Percentiles rank a stretch among this genome's conserved stretches.
These are phyloP conservation scores for Nannospalax galili DNA, from an alignment of 2,113 vertebrate genomes.

Conservation along the genomic window DNA sequence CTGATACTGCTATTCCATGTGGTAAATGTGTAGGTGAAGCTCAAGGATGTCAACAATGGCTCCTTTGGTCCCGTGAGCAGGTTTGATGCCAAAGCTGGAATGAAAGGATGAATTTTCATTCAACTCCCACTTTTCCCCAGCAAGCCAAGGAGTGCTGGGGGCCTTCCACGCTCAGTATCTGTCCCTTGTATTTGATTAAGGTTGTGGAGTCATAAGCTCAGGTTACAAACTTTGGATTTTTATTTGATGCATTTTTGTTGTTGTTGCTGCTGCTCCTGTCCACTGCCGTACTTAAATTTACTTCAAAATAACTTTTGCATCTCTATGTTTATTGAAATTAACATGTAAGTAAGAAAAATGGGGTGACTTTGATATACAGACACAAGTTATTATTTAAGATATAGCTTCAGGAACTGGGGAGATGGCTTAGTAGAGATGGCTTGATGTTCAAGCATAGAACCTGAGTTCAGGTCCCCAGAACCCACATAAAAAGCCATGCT, in stretches of 20 bases:
- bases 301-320: neutral
- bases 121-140: neutral
- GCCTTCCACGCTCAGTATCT: neutral
- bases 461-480: neutral
- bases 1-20: neutral
- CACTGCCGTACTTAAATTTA: too few species aligned
- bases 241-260: neutral
- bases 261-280: neutral
- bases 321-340: neutral
- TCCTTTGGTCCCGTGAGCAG: neutral
- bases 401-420: neutral
- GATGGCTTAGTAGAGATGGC: neutral
- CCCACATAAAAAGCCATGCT: neutral
- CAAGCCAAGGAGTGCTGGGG: neutral
- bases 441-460: neutral
- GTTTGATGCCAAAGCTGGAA: conserved; percentile 38
- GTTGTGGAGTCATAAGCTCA: neutral
- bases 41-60: conserved; percentile 26
- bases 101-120: neutral
- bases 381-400: neutral
- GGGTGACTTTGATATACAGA: neutral
- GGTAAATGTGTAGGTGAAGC: neutral
- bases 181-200: neutral
- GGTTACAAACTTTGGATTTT: neutral
- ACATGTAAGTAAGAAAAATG: neutral